These are phyloP conservation scores for Megathymus violae DNA, from an alignment of 1,140 invertebrate genomes.

Conservation along the genomic window DNA sequence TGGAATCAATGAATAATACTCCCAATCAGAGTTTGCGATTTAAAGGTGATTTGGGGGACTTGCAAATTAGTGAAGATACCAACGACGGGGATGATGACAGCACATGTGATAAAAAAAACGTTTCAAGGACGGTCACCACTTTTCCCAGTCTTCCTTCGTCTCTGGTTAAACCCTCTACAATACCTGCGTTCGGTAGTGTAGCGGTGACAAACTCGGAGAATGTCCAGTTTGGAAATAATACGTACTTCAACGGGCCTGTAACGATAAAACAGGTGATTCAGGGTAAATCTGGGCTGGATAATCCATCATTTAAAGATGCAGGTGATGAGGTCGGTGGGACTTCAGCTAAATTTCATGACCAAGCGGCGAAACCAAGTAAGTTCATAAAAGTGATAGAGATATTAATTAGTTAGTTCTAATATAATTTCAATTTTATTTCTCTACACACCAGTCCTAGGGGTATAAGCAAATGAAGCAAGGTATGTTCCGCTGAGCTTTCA, in stretches of 20 bases:
- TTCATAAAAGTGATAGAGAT: too few species aligned
- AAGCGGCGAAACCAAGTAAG: conserved; percentile 43
- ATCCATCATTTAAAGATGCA: conserved; percentile 55
- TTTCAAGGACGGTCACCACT: conserved; percentile 40
- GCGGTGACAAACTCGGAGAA: conserved; percentile 63
- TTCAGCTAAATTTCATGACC: conserved; percentile 14
- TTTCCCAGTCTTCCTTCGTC: conserved; percentile 44
- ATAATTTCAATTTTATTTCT: too few species aligned
- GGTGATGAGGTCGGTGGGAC: conserved; percentile 47
- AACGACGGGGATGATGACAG: conserved; percentile 51
- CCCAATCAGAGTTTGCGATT: conserved; percentile 54
- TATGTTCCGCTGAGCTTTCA: too few species aligned
- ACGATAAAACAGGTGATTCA: conserved; percentile 69
- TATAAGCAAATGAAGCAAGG: too few species aligned
- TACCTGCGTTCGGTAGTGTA: conserved; percentile 56
- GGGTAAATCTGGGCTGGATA: conserved; percentile 61
- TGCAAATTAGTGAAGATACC: conserved; percentile 56
- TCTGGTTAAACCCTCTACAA: conserved; percentile 46
- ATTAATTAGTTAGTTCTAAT: too few species aligned
- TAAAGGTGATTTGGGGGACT: conserved; percentile 60
- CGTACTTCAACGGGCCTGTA: conserved; percentile 73
- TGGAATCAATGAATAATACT: conserved; percentile 34
- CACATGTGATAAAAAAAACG: conserved; percentile 36
- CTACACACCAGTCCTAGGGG: too few species aligned
- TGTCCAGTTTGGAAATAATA: conserved; percentile 73